phyloP scores from a whole-genome alignment of 2,797 vertebrate genomes.

The Dicrostonyx torquatus region DNA sequence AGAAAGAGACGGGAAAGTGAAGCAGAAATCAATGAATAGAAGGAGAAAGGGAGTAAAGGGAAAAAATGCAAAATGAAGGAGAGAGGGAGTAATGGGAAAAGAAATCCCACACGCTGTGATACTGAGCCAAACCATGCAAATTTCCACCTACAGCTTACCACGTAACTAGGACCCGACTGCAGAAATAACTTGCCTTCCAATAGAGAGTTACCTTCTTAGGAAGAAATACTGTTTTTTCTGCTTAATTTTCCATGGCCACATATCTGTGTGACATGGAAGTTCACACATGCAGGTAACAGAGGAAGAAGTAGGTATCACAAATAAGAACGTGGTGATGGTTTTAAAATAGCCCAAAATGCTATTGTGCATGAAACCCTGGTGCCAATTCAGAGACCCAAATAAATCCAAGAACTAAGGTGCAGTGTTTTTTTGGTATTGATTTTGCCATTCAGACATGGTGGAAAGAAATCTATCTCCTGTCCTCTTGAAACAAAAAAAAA shows the following conservation, averaged over 20 bases:
- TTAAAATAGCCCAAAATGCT: background rate
- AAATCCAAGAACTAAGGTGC: background rate
- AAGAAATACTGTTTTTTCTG: background rate
- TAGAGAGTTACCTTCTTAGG: conserved; percentile 17
- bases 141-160: background rate
- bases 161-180: background rate
- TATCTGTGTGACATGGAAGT: background rate
- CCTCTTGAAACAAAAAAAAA: conserved; percentile 43
- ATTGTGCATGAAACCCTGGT: background rate
- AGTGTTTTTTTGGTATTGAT: background rate
- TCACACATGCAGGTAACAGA: background rate
- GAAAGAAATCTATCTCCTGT: background rate
- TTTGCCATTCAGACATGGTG: conserved; percentile 26
- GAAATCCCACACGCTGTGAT: background rate
- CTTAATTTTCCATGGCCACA: background rate
- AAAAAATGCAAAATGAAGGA: background rate
- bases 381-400: conserved; percentile 24
- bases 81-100: background rate
- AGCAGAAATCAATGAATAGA: too few species aligned
- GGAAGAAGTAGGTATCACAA: background rate
- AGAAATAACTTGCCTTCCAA: background rate
- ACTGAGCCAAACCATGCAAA: background rate
- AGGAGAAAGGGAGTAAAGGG: background rate
- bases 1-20: too few species aligned
- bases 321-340: background rate